Evolutionary conservation across 2,888 invertebrate species (phyloP), one percentile per base, ranked within the genome.

Genomic region (Himalopsyche anomala): DNA sequence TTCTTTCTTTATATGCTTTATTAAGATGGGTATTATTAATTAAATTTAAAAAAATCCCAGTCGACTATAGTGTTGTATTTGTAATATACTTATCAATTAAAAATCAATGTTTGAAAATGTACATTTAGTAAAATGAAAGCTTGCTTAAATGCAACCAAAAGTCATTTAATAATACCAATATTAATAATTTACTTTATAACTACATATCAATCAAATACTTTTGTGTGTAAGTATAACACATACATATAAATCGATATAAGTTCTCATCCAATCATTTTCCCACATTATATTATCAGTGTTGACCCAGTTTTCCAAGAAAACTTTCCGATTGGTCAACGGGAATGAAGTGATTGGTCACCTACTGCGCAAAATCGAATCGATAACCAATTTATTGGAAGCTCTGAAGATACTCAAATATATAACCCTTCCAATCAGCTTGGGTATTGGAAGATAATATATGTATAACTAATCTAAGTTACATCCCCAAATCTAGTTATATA

Each of bases 301-400:
- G 80, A 80, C 80, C 80, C 80, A 80, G 80, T 17, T 80, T 80
- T 5, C 9, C 42, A 38, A 38, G 40, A 42, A 38, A 42, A 38
- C 40, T 42, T 19, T 36, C 80, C 19, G 19, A 80, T 80, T 80
- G 80, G 80, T 80, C 80, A 80, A 40, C n/a, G 80, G 8, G 80
- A 80, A 19, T 8, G 80, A 80, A 36, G 80, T n/a, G 80, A 80
- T 80, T 80, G 80, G 80, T n/a, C 17, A 42, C 40, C 19, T 36
- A 80, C 17, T 80, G 80, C 80, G 80, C 80, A 80, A 42, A 80
- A 80, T 80, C 80, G 80, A 80, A 80, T 80, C 80, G 80, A 80
- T 80, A 80, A n/a, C 80, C 80, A 80, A 80, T 80, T 80, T 80
- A 80, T 80, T 80, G 80, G 80, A 80, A 38, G 80, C 42, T 80